A percentile compares a stretch with the other conserved stretches of the same genome.
Evolutionary conservation across 1,140 invertebrate genomes (phyloP).

Genomic region (Chlorops oryzae): DNA sequence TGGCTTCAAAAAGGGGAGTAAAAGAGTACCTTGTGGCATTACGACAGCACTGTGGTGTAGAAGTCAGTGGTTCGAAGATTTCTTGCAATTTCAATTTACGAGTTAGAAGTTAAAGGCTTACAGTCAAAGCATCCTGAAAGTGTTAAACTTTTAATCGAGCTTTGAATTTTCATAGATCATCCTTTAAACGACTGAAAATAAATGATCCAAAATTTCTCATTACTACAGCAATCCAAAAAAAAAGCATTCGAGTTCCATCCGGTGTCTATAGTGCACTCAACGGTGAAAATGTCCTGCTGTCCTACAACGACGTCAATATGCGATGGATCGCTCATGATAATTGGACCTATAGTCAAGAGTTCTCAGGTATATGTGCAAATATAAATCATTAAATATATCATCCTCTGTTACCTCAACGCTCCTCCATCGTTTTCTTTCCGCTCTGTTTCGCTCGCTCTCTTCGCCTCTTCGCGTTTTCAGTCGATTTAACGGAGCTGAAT

Average conservation of each 20-base stretch:
- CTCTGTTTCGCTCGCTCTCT: neutral
- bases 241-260: slow-evolving; percentile 63
- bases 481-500: slow-evolving; percentile 10
- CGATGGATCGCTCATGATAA: slow-evolving; percentile 73
- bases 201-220: too few species aligned
- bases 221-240: slow-evolving; percentile 19
- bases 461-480: neutral
- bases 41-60: too few species aligned
- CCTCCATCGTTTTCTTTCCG: neutral
- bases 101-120: too few species aligned
- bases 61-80: too few species aligned
- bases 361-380: slow-evolving; percentile 44
- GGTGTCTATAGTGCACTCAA: slow-evolving; percentile 72
- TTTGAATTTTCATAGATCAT: too few species aligned
- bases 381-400: neutral
- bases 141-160: too few species aligned
- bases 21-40: too few species aligned
- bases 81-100: too few species aligned
- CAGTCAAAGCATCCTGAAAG: too few species aligned
- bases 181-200: too few species aligned
- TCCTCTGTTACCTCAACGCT: neutral
- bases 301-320: slow-evolving; percentile 73
- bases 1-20: too few species aligned
- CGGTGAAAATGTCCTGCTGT: slow-evolving; percentile 58
- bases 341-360: slow-evolving; percentile 66